These are phyloP conservation scores for Syrmaticus mikado DNA, from an alignment of 2,113 vertebrate genomes.

Conservation along the genomic window DNA sequence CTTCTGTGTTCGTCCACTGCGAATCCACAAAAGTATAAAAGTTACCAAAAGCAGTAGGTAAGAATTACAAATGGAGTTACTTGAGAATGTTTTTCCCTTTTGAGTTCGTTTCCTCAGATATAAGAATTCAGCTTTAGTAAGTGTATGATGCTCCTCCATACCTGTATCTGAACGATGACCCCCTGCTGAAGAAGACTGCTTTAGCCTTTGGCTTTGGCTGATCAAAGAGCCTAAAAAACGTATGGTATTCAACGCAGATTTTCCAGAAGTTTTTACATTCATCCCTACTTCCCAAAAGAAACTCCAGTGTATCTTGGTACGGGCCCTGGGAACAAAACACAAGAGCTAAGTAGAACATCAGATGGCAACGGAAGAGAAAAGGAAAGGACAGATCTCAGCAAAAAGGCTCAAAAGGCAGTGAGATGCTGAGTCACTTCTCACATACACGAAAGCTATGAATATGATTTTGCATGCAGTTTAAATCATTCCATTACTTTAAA, in stretches of 20 bases:
- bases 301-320: conserved; percentile 94
- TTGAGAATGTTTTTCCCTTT: background rate
- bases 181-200: conserved; percentile 90
- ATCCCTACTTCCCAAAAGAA: conserved; percentile 92
- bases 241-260: conserved; percentile 97
- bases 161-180: conserved; percentile 99
- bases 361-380: background rate
- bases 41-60: background rate
- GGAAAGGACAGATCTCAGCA: background rate
- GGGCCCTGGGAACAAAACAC: conserved; percentile 81
- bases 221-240: conserved; percentile 93
- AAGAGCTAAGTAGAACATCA: background rate
- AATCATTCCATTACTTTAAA: background rate
- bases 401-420: background rate
- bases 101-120: background rate
- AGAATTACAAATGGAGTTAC: background rate
- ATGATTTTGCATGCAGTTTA: background rate
- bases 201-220: conserved; percentile 92
- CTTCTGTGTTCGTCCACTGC: conserved; percentile 95
- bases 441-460: background rate
- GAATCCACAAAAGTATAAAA: conserved; percentile 43
- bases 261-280: conserved; percentile 98
- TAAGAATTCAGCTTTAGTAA: background rate
- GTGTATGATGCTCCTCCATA: conserved; percentile 38
- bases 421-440: background rate